Conservation (phyloP, 2,888 invertebrate species). For the Latrodectus hesperus region DNA sequence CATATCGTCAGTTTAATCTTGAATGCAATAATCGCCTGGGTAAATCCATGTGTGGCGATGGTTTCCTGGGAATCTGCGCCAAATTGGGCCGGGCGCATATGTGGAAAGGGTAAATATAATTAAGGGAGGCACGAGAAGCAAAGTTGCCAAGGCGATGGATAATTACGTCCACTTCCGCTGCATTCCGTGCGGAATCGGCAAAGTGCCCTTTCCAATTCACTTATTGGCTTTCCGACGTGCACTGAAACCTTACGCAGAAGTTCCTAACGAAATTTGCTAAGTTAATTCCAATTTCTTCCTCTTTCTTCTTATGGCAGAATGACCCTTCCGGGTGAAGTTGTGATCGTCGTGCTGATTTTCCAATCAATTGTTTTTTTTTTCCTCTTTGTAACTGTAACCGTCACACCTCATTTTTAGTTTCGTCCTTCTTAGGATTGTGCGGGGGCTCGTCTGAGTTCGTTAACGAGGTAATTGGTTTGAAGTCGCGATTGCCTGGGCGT, state of each 20-base stretch:
- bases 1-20: too few relatives aligned
- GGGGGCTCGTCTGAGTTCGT: conserved; percentile 13
- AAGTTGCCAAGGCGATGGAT: too few relatives aligned
- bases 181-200: background rate
- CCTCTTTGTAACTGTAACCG: background rate
- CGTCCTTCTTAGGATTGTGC: background rate
- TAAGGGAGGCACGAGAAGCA: too few relatives aligned
- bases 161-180: too few relatives aligned
- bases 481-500: background rate
- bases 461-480: conserved; percentile 28
- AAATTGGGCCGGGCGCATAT: too few relatives aligned
- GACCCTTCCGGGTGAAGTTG: conserved; percentile 39
- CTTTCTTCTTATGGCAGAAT: conserved; percentile 9
- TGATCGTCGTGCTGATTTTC: conserved; percentile 47
- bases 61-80: too few relatives aligned
- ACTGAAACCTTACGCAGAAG: conserved; percentile 8
- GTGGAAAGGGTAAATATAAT: too few relatives aligned
- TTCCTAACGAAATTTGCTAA: conserved; percentile 38
- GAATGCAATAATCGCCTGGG: too few relatives aligned
- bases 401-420: background rate
- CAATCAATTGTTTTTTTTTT: conserved; percentile 28
- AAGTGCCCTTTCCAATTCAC: conserved; percentile 24
- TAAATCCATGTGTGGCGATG: too few relatives aligned
- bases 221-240: conserved; percentile 29
- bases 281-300: conserved; percentile 15